phyloP scores from a whole-genome alignment of 2,113 vertebrate species.

The Suncus etruscus region DNA sequence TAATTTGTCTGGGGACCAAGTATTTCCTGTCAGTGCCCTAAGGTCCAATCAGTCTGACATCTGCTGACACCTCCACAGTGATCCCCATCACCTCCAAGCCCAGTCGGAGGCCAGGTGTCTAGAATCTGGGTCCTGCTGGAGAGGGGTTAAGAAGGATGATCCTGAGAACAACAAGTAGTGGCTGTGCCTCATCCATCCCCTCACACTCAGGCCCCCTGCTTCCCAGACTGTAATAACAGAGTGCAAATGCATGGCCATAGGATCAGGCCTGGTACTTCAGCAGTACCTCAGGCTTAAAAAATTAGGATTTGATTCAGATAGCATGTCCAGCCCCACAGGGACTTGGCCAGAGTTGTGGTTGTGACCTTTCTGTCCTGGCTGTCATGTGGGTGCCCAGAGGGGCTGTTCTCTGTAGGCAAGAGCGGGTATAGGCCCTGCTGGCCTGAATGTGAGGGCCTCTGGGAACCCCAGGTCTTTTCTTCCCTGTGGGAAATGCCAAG shows the following conservation, averaged over 20 bases:
- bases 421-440: neutral
- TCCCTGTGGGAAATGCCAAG: neutral
- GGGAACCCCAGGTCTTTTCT: neutral
- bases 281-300: neutral
- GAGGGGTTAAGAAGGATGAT: neutral
- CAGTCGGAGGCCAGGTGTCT: neutral
- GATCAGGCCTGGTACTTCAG: neutral
- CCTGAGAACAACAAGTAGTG: too few relatives aligned
- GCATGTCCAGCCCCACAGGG: neutral
- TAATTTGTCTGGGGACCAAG: neutral
- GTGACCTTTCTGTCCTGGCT: neutral
- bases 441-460: neutral
- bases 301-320: neutral
- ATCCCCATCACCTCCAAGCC: neutral
- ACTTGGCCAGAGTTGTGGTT: conserved; percentile 6
- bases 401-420: conserved; percentile 4
- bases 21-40: neutral
- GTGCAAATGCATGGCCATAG: too few relatives aligned
- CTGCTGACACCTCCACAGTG: neutral
- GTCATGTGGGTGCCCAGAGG: neutral
- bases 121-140: neutral
- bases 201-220: neutral
- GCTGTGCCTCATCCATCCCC: too few relatives aligned
- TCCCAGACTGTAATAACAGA: too few relatives aligned
- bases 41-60: neutral